phyloP scores from a whole-genome alignment of 2,888 invertebrate species.

The Tanypteryx hageni region DNA sequence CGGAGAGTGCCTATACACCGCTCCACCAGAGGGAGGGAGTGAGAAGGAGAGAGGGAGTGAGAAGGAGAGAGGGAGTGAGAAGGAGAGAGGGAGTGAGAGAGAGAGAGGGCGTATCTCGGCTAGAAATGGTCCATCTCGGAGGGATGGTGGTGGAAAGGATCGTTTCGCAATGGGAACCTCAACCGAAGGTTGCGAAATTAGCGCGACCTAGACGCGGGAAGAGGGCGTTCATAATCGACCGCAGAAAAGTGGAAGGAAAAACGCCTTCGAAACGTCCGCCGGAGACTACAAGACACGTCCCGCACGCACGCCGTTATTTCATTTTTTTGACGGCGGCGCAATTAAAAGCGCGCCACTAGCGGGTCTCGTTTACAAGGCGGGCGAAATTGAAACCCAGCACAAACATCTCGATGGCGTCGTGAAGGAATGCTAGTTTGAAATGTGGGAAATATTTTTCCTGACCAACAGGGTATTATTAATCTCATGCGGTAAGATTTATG shows the following conservation, averaged over 20 bases:
- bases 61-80: too few species aligned
- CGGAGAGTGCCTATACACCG: background rate
- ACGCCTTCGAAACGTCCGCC: background rate
- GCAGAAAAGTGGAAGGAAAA: background rate
- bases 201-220: conserved; percentile 17
- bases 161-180: conserved; percentile 2
- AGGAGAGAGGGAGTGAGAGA: background rate
- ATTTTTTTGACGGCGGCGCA: background rate
- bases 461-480: background rate
- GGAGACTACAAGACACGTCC: background rate
- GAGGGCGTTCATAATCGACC: background rate
- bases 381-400: background rate
- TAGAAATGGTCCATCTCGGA: background rate
- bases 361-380: background rate
- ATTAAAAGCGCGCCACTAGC: background rate
- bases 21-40: background rate
- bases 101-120: background rate
- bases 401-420: background rate
- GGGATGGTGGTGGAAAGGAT: background rate
- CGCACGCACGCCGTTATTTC: background rate
- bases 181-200: background rate
- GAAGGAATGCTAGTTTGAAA: background rate
- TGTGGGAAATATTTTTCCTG: background rate
- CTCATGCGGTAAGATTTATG: background rate
- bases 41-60: too few species aligned